phyloP scores from a whole-genome alignment of 1,140 invertebrate genomes.

The Dermatophagoides farinae region DNA sequence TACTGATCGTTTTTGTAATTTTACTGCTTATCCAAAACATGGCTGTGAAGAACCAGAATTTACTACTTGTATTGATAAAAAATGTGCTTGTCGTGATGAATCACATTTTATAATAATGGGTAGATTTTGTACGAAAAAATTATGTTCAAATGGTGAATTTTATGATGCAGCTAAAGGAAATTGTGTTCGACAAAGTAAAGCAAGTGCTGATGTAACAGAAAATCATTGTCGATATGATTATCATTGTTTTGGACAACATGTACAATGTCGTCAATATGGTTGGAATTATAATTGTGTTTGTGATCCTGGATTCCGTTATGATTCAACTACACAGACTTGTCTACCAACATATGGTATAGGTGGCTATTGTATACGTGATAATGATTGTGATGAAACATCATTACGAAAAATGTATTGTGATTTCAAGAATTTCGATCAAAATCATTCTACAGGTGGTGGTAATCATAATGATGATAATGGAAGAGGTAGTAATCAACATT shows the following conservation, averaged over 20 bases:
- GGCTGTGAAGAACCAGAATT: slow-evolving; percentile 2
- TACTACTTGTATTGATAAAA: background rate
- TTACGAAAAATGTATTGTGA: slow-evolving; percentile 3
- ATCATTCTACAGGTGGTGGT: background rate
- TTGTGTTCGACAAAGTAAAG: background rate
- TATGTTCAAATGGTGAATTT: slow-evolving; percentile 1
- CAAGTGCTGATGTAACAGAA: background rate
- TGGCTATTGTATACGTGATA: background rate
- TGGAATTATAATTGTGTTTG: slow-evolving; percentile 9
- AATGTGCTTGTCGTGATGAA: slow-evolving; percentile 1
- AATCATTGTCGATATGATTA: slow-evolving; percentile 10
- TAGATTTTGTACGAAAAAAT: background rate
- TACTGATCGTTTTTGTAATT: slow-evolving; percentile 2
- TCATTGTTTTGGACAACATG: slow-evolving; percentile 5
- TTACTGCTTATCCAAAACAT: background rate
- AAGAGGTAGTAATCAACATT: background rate
- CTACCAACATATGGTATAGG: background rate
- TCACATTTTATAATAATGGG: background rate
- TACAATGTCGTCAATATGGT: background rate
- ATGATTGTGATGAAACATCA: background rate
- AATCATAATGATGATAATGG: background rate
- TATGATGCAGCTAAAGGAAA: background rate
- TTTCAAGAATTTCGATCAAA: no score
- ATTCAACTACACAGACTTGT: background rate
- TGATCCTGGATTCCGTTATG: slow-evolving; percentile 1